Percentiles rank a stretch among this genome's conserved stretches.
Evolutionary conservation across 2,888 invertebrate species (phyloP).

Genomic region (Arge pagana): DNA sequence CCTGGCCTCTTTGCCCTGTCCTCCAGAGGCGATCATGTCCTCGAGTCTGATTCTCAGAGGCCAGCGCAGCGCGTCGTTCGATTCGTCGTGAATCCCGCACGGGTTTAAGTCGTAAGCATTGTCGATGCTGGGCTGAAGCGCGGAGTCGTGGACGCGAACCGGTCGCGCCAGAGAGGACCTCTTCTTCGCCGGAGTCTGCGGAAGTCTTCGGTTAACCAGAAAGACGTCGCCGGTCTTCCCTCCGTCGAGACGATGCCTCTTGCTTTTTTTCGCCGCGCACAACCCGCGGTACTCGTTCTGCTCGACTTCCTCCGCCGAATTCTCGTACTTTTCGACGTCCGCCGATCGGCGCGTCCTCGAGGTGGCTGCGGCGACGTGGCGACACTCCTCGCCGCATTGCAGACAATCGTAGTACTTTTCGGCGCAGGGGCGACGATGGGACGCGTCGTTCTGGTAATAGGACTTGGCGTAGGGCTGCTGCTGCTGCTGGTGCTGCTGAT

Average conservation of each 20-base stretch:
- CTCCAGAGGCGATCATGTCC: slow-evolving; percentile 50
- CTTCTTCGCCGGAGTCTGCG: slow-evolving; percentile 45
- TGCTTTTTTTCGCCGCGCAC: background rate
- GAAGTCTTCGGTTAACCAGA: slow-evolving; percentile 16
- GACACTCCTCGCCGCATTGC: slow-evolving; percentile 53
- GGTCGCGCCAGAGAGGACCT: slow-evolving; percentile 52
- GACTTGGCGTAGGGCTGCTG: slow-evolving; percentile 49
- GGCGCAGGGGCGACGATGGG: slow-evolving; percentile 29
- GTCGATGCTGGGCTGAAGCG: slow-evolving; percentile 36
- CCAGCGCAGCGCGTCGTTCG: slow-evolving; percentile 28
- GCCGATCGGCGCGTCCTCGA: background rate
- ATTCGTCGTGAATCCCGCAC: slow-evolving; percentile 3
- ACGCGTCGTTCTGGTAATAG: slow-evolving; percentile 27
- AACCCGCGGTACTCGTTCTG: background rate
- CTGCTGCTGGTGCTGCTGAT: slow-evolving; percentile 33
- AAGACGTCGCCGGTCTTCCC: too few relatives aligned
- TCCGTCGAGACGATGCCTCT: background rate
- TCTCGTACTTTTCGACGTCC: slow-evolving; percentile 15
- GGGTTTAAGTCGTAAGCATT: slow-evolving; percentile 10
- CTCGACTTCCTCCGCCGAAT: background rate
- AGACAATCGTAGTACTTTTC: slow-evolving; percentile 55
- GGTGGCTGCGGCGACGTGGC: too few relatives aligned
- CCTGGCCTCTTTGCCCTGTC: slow-evolving; percentile 36
- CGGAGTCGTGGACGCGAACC: slow-evolving; percentile 51
- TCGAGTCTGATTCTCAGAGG: slow-evolving; percentile 47